Base-by-base conservation (phyloP, 2,113 vertebrate genomes). In the Morone saxatilis region DNA sequence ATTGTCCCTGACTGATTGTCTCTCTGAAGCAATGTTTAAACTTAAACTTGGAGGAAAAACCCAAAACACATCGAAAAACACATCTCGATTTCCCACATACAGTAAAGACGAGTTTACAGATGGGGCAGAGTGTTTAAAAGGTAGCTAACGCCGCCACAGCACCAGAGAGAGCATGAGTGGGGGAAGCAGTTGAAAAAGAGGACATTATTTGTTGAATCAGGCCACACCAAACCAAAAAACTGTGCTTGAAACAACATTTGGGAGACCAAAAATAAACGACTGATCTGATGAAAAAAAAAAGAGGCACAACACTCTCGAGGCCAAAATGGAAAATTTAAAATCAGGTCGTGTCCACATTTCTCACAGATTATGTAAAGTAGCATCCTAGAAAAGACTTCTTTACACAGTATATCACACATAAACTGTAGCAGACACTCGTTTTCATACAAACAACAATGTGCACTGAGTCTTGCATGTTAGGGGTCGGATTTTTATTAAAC, bases 221-320 rank as follows among this genome's bases (percentile, higher is more conserved):
- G 80, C 71, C 87, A 85, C 13, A 6, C 14, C 63, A 71, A 70
- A 57, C 20, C 41, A 4, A 66, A 63, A 48, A 56, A 47, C n/a
- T 61, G 57, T 12, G 62, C 78, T 86, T 20, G 1, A 69, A 74
- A 84, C 56, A 83, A 72, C 77, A 71, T 74, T 72, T 63, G 57
- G 41, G 25, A 79, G 50, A 0, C 72, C 63, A 71, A 71, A 91
- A 91, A 88, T 86, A 88, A 81, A 87, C 51, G 61, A 78, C 70
- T 87, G 54, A 75, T 86, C 38, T 38, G 65, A 80, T 83, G 11
- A 13, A 40, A 77, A 84, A 45, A 67, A 25, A 45, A 41, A 57
- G 47, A 76, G 60, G 73, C 43, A 72, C 80, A 56, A 63, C 19
- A 51, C 22, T 81, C 78, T 41, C 0, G 76, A 70, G 11, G 73